phyloP scores from a whole-genome alignment of 2,797 vertebrate species.

The Pteropus rufus region DNA sequence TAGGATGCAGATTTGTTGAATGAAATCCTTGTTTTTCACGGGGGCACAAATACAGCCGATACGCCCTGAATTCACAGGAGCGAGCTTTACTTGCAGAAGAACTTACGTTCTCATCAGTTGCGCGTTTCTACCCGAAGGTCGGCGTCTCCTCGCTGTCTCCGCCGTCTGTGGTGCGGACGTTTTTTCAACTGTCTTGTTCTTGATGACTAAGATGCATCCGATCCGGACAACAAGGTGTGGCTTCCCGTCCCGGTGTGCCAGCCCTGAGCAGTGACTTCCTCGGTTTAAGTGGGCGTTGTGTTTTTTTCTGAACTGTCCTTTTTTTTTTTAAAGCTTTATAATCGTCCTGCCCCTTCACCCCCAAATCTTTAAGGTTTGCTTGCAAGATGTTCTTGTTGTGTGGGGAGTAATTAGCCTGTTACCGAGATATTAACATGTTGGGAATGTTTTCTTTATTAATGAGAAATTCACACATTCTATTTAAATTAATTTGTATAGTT shows the following conservation, averaged over 20 bases:
- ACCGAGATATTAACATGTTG: constrained; percentile 94
- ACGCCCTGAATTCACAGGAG: background rate
- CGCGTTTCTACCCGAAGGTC: background rate
- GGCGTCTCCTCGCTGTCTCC: background rate
- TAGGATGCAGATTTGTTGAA: constrained; percentile 12
- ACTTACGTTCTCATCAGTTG: constrained; percentile 46
- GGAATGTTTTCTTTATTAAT: constrained; percentile 98
- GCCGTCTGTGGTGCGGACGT: background rate
- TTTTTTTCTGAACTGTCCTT: constrained; percentile 3
- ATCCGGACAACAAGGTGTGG: too few relatives aligned
- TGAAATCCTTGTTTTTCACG: constrained; percentile 27
- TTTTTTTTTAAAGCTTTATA: constrained; percentile 36
- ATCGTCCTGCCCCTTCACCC: background rate
- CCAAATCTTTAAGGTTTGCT: constrained; percentile 81
- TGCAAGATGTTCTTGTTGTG: constrained; percentile 89
- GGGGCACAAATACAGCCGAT: background rate
- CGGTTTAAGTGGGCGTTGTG: background rate
- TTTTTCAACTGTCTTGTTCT: background rate
- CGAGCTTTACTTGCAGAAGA: background rate
- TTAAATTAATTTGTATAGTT: constrained; percentile 89
- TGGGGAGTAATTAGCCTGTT: constrained; percentile 95
- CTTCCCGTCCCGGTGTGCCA: background rate
- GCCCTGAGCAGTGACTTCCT: background rate
- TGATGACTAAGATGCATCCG: background rate
- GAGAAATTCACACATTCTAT: constrained; percentile 89